Evolutionary conservation across 23 tunicate genomes (phyloP).

Genomic region (Styela clava): DNA sequence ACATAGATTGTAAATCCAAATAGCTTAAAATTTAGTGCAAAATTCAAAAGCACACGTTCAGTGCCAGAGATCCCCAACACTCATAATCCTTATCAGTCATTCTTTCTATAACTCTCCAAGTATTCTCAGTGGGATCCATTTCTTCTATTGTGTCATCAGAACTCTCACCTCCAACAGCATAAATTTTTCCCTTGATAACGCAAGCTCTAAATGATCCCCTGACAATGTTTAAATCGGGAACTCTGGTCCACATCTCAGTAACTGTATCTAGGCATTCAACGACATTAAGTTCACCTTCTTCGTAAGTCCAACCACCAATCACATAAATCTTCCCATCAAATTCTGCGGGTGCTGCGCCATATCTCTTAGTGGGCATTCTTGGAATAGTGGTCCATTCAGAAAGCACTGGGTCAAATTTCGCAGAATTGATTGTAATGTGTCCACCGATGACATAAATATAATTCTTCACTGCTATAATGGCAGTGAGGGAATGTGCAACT

Average conservation of each 20-base stretch:
- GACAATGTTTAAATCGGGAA: background rate
- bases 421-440: background rate
- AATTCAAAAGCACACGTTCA: background rate
- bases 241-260: background rate
- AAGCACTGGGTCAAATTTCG: background rate
- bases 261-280: background rate
- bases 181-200: background rate
- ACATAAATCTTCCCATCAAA: background rate
- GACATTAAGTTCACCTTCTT: background rate
- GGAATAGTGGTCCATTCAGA: background rate
- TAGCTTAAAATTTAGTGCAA: too few species aligned
- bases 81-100: background rate
- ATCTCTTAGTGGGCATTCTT: background rate
- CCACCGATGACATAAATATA: background rate
- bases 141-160: background rate
- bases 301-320: background rate
- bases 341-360: background rate
- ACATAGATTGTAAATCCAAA: too few species aligned
- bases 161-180: background rate
- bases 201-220: background rate
- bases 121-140: background rate
- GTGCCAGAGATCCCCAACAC: background rate
- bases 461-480: background rate
- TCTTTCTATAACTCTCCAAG: background rate
- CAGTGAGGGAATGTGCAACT: background rate